Conservation (phyloP, 2,888 invertebrate species). For the Apodemia zela region DNA sequence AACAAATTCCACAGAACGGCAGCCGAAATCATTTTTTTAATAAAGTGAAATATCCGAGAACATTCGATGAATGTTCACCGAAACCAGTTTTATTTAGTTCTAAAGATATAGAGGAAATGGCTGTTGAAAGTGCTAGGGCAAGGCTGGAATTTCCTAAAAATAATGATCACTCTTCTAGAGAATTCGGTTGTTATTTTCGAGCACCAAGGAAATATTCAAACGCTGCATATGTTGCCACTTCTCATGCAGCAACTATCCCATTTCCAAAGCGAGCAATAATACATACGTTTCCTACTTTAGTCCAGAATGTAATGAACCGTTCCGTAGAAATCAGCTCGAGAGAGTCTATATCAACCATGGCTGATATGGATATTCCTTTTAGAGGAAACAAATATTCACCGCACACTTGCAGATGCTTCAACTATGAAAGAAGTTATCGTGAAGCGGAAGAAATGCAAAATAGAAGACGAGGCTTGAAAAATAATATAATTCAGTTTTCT, state of each 20-base stretch:
- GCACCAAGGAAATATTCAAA: slow-evolving; percentile 33
- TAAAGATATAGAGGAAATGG: slow-evolving; percentile 36
- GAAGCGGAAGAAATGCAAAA: slow-evolving; percentile 31
- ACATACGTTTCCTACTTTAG: slow-evolving; percentile 38
- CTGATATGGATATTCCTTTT: slow-evolving; percentile 2
- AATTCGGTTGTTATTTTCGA: slow-evolving; percentile 43
- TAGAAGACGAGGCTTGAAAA: slow-evolving; percentile 20
- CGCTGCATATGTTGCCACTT: slow-evolving; percentile 39
- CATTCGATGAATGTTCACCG: slow-evolving; percentile 16
- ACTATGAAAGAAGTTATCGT: slow-evolving; percentile 38
- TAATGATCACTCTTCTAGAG: slow-evolving; percentile 33
- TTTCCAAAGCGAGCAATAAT: slow-evolving; percentile 27
- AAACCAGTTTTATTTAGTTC: slow-evolving; percentile 36
- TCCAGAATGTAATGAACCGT: slow-evolving; percentile 42
- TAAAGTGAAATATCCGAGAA: slow-evolving; percentile 5
- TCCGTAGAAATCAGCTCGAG: slow-evolving; percentile 34
- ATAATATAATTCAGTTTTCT: slow-evolving; percentile 50
- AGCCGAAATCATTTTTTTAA: background rate
- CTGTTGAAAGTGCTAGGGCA: slow-evolving; percentile 39
- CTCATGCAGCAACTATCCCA: slow-evolving; percentile 33
- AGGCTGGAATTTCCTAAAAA: slow-evolving; percentile 35
- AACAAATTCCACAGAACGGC: slow-evolving; percentile 30
- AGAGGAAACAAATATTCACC: slow-evolving; percentile 21
- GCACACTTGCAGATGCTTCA: slow-evolving; percentile 41
- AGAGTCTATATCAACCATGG: slow-evolving; percentile 31